Conservation (phyloP, 2,113 vertebrate species). For the sheep (Ovis aries) region ARS-UI_Ramb_v3.0 NC_056068.1:76532501-76533000, state of each 20-base stretch:
- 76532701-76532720: constrained; percentile 62
- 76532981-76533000: constrained; percentile 61
- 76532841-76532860: constrained; percentile 71
- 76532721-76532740: constrained; percentile 53
- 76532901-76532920: constrained; percentile 63
- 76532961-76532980: constrained; percentile 40
- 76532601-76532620: constrained; percentile 46
- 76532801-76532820: constrained; percentile 14
- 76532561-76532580: constrained; percentile 21
- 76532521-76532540: not conserved
- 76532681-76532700: constrained; percentile 54
- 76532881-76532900: constrained; percentile 70
- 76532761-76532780: constrained; percentile 30
- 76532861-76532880: constrained; percentile 68
- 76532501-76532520: not conserved
- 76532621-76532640: constrained; percentile 11
- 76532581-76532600: constrained; percentile 51
- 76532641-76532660: constrained; percentile 47
- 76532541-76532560: not conserved
- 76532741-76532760: constrained; percentile 64
- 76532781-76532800: not conserved
- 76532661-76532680: constrained; percentile 74
- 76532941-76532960: constrained; percentile 23
- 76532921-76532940: constrained; percentile 68
- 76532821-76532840: constrained; percentile 50